These are phyloP conservation scores for Prosapia bicincta DNA, from an alignment of 2,888 invertebrate species.

Conservation along the genomic window DNA sequence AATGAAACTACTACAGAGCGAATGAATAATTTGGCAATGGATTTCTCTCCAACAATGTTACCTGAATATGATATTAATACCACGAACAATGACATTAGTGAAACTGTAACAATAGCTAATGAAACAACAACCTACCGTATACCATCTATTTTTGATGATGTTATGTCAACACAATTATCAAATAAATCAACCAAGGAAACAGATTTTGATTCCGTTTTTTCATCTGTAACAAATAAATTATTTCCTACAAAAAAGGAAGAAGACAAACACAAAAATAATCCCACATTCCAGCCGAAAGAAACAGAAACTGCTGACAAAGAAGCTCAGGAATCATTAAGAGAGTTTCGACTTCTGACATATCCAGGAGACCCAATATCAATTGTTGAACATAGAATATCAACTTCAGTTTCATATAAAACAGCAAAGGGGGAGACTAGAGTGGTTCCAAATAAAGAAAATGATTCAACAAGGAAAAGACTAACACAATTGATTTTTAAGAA, in stretches of 20 bases:
- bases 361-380: constrained; percentile 33
- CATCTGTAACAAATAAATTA: constrained; percentile 12
- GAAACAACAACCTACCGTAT: neutral
- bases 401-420: constrained; percentile 34
- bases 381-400: constrained; percentile 34
- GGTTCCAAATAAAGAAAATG: constrained; percentile 1
- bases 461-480: neutral
- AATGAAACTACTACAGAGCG: neutral
- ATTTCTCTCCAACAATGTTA: neutral
- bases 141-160: neutral
- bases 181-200: neutral
- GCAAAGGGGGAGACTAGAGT: constrained; percentile 29
- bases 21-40: neutral
- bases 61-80: neutral
- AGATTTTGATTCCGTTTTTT: constrained; percentile 9
- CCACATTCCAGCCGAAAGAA: neutral
- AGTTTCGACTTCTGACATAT: constrained; percentile 11
- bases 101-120: neutral
- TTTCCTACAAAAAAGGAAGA: neutral
- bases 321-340: constrained; percentile 12
- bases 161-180: neutral
- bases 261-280: neutral
- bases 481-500: neutral
- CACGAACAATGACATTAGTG: neutral
- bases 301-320: constrained; percentile 4